Evolutionary conservation across 1,140 invertebrate genomes (phyloP), one percentile per base, ranked within the genome.

Genomic region (Zaprionus vittiger): DNA sequence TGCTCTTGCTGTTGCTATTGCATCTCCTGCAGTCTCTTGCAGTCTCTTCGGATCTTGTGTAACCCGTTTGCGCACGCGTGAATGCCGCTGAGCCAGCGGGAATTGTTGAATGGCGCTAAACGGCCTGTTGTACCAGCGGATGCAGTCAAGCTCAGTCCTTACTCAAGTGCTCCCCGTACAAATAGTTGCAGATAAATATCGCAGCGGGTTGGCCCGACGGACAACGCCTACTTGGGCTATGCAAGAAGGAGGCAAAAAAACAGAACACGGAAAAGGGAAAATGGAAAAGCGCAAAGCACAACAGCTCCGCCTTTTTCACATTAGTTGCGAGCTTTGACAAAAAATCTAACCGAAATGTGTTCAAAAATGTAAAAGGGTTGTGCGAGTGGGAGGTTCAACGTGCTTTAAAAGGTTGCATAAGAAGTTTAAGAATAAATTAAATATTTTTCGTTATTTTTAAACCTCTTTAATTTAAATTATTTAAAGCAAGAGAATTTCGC

Each of bases 81-180:
- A 90, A 90, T 90, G 85, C 86, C 86, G 65, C 79, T 85, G 85
- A 82, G 86, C 85, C 85, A 90, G 86, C 85, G 85, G 85, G 85
- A 90, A 90, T 90, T 90, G 85, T 90, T 79, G 80, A 77, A 80
- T 90, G 85, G 85, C 85, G 85, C 85, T 90, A 90, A 90, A 91
- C 86, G 79, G 85, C 82, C 85, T 90, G 85, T 89, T 82, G 85
- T 77, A 81, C 71, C 84, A 73, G 68, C 75, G 59, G 47, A 69
- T 56, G 69, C 66, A 64, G 37, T 41, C 67, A 31, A 38, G 55
- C 61, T 55, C 59, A 62, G 37, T 47, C 5, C 15, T 3, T 14
- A 15, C 24, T 2, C 71, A 62, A 62, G 44, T 55, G 54, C 47
- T 61, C 59, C 37, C 57, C 73, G 65, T 79, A 71, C 84, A 89